Evolutionary conservation across 1,140 invertebrate species (phyloP).

Genomic region (Calliphora vicina): DNA sequence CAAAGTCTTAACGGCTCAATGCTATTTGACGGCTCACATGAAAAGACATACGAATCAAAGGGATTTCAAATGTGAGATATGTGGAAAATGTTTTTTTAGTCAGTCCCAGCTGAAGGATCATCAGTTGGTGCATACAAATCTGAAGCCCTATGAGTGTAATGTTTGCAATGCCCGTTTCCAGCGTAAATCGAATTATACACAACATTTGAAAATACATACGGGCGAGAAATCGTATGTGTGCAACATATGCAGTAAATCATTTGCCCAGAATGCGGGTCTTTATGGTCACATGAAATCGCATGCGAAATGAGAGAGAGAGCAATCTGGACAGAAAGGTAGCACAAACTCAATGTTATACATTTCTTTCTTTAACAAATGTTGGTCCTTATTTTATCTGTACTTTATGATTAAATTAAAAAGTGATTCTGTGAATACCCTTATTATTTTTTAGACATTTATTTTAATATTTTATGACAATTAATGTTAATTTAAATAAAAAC

Average conservation of each 20-base stretch:
- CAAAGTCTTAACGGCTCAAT: slow-evolving; percentile 50
- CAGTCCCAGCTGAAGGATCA: slow-evolving; percentile 57
- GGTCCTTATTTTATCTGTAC: no score
- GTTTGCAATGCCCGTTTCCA: slow-evolving; percentile 79
- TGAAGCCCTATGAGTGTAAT: slow-evolving; percentile 78
- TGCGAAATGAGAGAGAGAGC: not conserved
- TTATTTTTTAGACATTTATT: no score
- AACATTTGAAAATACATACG: slow-evolving; percentile 81
- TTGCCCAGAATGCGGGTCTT: slow-evolving; percentile 32
- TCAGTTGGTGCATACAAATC: slow-evolving; percentile 82
- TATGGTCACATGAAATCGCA: slow-evolving; percentile 38
- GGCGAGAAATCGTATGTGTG: slow-evolving; percentile 81
- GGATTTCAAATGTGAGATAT: slow-evolving; percentile 45
- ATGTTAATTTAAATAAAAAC: no score
- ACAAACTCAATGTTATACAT: no score
- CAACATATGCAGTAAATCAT: slow-evolving; percentile 62
- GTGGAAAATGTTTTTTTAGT: slow-evolving; percentile 53
- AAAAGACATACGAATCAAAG: slow-evolving; percentile 59
- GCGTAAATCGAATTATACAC: slow-evolving; percentile 86
- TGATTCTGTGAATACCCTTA: no score
- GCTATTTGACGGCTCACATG: slow-evolving; percentile 52
- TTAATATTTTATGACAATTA: no score
- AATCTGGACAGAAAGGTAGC: no score
- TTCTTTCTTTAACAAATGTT: no score
- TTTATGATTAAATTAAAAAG: no score